phyloP scores from a whole-genome alignment of 2,113 vertebrate genomes.

The Epinephelus moara region DNA sequence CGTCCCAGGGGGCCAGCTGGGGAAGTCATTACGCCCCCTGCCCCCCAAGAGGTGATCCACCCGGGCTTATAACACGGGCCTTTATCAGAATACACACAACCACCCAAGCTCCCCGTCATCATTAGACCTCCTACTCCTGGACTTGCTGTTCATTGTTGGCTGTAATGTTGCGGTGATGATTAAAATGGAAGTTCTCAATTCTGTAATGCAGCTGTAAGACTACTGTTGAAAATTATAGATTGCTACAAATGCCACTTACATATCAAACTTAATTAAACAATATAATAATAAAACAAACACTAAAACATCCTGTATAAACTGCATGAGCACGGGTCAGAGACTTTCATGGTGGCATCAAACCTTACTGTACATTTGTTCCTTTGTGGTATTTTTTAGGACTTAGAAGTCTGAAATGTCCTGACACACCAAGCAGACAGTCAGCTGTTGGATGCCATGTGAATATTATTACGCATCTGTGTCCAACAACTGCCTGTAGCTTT shows the following conservation, averaged over 20 bases:
- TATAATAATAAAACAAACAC: background rate
- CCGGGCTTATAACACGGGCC: conserved; percentile 65
- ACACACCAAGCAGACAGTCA: background rate
- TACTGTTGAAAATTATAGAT: background rate
- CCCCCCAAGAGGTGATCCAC: conserved; percentile 75
- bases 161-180: conserved; percentile 46
- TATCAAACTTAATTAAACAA: background rate
- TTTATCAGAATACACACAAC: conserved; percentile 66
- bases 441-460: background rate
- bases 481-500: background rate
- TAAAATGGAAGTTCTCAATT: conserved; percentile 7
- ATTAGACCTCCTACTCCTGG: conserved; percentile 20
- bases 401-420: background rate
- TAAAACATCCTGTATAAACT: background rate
- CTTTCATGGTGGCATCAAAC: background rate
- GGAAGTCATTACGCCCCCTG: conserved; percentile 85
- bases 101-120: conserved; percentile 12
- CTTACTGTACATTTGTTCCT: background rate
- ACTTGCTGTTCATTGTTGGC: conserved; percentile 15
- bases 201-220: background rate
- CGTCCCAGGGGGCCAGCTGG: conserved; percentile 83
- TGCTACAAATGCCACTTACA: background rate
- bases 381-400: background rate
- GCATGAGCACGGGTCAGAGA: background rate
- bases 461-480: background rate